Percentiles rank a stretch among this genome's conserved stretches.
phyloP scores from a whole-genome alignment of 2,797 vertebrate genomes.

The Artibeus lituratus region DNA sequence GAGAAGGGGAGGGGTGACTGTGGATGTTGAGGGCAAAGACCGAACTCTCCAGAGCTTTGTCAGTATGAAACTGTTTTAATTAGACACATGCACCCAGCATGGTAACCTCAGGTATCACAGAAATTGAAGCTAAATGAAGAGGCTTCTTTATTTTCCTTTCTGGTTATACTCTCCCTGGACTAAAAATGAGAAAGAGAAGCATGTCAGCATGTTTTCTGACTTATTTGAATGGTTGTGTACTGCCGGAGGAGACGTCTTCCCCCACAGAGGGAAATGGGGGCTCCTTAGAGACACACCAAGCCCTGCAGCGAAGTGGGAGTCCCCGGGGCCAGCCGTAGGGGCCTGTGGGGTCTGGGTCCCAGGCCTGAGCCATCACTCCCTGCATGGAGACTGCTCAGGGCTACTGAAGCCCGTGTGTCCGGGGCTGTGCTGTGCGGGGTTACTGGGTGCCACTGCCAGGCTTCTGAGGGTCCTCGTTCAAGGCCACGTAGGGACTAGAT shows the following conservation, averaged over 20 bases:
- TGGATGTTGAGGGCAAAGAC: slow-evolving; percentile 48
- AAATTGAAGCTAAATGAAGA: slow-evolving; percentile 62
- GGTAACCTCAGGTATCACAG: slow-evolving; percentile 48
- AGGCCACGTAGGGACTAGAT: not conserved
- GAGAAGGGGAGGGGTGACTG: not conserved
- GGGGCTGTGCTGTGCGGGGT: not conserved
- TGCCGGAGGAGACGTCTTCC: not conserved
- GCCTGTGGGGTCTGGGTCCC: not conserved
- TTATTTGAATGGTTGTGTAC: slow-evolving; percentile 19
- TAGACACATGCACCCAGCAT: slow-evolving; percentile 36
- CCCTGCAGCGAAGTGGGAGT: not conserved
- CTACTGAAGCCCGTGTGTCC: not conserved
- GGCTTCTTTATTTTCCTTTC: not conserved
- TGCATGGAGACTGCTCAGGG: not conserved
- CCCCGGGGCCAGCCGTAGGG: fast-evolving
- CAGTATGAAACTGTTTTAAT: slow-evolving; percentile 60
- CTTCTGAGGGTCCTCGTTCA: not conserved
- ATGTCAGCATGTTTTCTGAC: not conserved
- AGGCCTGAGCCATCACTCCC: not conserved
- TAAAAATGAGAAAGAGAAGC: not conserved
- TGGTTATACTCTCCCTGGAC: not conserved
- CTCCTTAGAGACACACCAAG: not conserved
- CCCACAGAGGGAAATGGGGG: not conserved
- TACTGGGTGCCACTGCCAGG: not conserved
- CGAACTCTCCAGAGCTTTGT: slow-evolving; percentile 27